These are phyloP conservation scores for Pseudococcus longispinus DNA, from an alignment of 2,888 invertebrate species.

Conservation along the genomic window DNA sequence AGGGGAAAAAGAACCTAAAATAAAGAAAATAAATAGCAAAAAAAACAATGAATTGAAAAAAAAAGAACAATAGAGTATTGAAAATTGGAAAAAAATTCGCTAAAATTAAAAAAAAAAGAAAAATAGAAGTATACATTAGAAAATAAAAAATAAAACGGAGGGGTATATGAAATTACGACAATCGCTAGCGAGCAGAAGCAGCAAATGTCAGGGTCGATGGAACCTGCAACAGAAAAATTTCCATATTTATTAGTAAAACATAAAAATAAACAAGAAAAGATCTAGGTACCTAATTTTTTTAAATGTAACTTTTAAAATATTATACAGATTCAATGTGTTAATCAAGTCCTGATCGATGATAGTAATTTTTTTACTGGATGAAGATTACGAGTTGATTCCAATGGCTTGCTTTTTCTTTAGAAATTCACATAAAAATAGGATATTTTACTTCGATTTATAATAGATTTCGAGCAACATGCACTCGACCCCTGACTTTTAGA, in stretches of 20 bases:
- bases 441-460: no score
- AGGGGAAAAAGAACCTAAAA: not conserved
- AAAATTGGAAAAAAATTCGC: slow-evolving; percentile 32
- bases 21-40: slow-evolving; percentile 48
- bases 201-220: slow-evolving; percentile 53
- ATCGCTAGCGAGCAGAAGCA: slow-evolving; percentile 30
- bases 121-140: slow-evolving; percentile 3
- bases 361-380: no score
- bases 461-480: no score
- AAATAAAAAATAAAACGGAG: slow-evolving; percentile 47
- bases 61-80: slow-evolving; percentile 46
- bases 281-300: no score
- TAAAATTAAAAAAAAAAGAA: slow-evolving; percentile 8
- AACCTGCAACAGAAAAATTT: slow-evolving; percentile 47
- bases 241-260: not conserved
- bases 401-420: no score
- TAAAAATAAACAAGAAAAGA: not conserved
- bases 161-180: slow-evolving; percentile 27
- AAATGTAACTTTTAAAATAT: no score
- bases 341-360: no score
- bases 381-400: no score
- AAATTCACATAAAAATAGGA: no score
- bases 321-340: no score
- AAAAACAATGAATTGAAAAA: slow-evolving; percentile 18
- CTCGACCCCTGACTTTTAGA: no score